A percentile compares a stretch with the other conserved stretches of the same genome.
Conservation (phyloP, 1,140 invertebrate species). For the Mizuhopecten yessoensis region DNA sequence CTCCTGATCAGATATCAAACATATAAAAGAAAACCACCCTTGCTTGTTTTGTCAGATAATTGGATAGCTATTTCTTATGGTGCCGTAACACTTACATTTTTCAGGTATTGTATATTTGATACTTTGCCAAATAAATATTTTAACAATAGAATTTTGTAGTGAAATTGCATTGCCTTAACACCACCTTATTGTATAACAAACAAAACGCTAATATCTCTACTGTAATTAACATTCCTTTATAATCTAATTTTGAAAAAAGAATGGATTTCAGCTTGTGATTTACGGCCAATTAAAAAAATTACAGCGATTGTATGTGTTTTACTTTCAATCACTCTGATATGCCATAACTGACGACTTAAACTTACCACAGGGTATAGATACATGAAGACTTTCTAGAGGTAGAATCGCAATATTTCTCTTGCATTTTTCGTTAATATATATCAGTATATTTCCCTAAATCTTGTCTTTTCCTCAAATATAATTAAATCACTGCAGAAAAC, state of each 20-base stretch:
- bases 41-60: not conserved
- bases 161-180: not conserved
- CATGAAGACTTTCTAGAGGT: no score
- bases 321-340: not conserved
- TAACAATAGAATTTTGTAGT: not conserved
- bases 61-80: not conserved
- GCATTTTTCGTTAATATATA: no score
- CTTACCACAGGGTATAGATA: no score
- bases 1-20: not conserved
- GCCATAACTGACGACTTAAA: no score
- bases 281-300: not conserved
- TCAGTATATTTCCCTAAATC: no score
- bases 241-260: not conserved
- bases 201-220: not conserved
- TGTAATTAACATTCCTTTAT: slow-evolving; percentile 17
- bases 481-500: no score
- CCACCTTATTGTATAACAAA: not conserved
- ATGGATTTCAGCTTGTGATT: not conserved
- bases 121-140: slow-evolving; percentile 35
- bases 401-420: no score
- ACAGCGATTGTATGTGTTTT: not conserved
- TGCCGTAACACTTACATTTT: not conserved
- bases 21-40: not conserved
- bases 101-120: not conserved
- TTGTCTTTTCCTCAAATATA: no score